Base-by-base conservation (phyloP, 2,888 invertebrate genomes). In the Ellobium chinense region DNA sequence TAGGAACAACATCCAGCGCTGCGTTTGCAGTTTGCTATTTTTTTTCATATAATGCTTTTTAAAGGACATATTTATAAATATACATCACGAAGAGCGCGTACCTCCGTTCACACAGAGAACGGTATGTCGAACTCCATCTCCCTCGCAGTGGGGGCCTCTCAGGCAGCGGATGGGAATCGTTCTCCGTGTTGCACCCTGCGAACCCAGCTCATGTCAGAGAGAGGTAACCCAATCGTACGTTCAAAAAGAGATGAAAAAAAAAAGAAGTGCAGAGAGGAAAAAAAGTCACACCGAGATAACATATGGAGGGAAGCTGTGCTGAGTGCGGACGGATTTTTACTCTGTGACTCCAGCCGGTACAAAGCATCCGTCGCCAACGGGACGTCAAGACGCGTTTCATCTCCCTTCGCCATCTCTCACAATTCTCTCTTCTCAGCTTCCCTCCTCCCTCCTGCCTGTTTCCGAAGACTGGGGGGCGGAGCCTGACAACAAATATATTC, bases 201-300 rank as follows among this genome's bases (percentile, higher is more conserved):
- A 75, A 54, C 65, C 54, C 65, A 54, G 46, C 54, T 75, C 56
- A 75, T 75, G 75, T 54, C 75, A 75, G 29, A 65, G 63, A 65
- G 34, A 63, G 65, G 75, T 65, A 75, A 75, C 75, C 39, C 65
- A 56, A 75, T 75, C 65, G 46, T 27, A 65, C n/a, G 24, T 75
- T 75, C 73, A 73, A 73, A 73, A 73, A 39, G 39, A 73, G 39
- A 62, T 54, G 56, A 27, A 36, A n/a, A 68, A n/a, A 31, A 3
- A 29, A 24, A 39, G 39, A 24, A 39, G 62, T 73, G 73, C 58
- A 73, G 37, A 73, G 60, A 36, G 62, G 36, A 73, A 60, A 60
- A 73, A 34, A 60, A 73, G 34, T 27, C 27, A 56, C 34, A 60
- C 37, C 39, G 37, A 46, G 68, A 77, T 58, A 77, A 77, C 77